Conservation (phyloP, 30 jellyfish, hydroid and myxozoan species). For the Phacellophora camtschatica region DNA sequence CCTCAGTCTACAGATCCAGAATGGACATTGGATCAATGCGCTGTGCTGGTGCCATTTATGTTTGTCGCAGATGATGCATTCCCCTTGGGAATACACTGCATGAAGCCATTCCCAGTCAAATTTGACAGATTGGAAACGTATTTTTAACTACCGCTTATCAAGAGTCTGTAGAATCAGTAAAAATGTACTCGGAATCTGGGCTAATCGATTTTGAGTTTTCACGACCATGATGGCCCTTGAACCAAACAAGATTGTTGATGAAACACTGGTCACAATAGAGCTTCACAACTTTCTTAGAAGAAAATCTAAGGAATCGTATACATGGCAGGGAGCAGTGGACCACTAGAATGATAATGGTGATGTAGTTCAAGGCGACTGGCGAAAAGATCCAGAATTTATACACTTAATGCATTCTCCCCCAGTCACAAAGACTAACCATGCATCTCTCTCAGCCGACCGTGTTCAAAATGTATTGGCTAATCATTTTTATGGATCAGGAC, state of each 20-base stretch:
- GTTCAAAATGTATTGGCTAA: background rate
- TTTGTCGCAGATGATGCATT: slow-evolving; percentile 34
- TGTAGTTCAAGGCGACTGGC: background rate
- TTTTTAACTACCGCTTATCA: background rate
- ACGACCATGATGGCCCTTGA: background rate
- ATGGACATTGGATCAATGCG: background rate
- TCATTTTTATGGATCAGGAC: background rate
- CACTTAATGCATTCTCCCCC: background rate
- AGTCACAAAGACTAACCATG: background rate
- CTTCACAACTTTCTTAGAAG: background rate
- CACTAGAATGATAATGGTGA: background rate
- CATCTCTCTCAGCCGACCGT: background rate
- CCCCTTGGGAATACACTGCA: slow-evolving; percentile 1
- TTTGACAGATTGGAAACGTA: background rate
- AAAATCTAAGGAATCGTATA: background rate
- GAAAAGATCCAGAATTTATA: background rate
- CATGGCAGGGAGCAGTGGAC: background rate
- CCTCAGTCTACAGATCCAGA: slow-evolving; percentile 8
- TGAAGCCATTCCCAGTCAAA: slow-evolving; percentile 10
- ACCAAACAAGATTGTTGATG: background rate
- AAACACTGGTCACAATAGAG: background rate
- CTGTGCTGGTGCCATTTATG: background rate
- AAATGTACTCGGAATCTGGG: background rate
- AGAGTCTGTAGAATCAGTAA: background rate
- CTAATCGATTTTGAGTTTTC: background rate